Conservation (phyloP, 92 coral and sea anemone genomes). For the Heliopora coerulea region DNA sequence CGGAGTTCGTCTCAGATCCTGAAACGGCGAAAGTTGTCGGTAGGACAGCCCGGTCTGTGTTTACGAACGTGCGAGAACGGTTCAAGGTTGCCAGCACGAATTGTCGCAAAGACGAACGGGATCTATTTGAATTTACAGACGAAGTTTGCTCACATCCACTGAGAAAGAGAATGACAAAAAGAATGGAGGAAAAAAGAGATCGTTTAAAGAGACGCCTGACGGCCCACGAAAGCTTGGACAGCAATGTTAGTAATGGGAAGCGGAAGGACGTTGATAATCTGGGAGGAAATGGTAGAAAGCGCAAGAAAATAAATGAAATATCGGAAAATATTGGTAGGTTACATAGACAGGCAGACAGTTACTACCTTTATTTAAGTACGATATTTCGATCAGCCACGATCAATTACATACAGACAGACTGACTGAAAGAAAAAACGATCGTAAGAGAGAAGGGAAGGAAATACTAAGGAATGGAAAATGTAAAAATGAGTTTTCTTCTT, state of each 20-base stretch:
- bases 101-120: not conserved
- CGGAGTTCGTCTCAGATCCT: not conserved
- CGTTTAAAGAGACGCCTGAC: too few species aligned
- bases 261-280: not conserved
- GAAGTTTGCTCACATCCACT: not conserved
- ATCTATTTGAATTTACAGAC: constrained; percentile 17
- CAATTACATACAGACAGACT: too few species aligned
- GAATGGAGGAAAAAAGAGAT: not conserved
- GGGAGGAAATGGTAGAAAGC: not conserved
- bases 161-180: constrained; percentile 8
- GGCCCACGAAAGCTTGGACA: not conserved
- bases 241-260: constrained; percentile 6
- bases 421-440: too few species aligned
- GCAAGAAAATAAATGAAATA: not conserved
- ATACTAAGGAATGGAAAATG: too few species aligned
- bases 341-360: too few species aligned
- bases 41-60: not conserved
- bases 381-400: too few species aligned
- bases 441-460: too few species aligned
- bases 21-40: not conserved
- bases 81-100: not conserved
- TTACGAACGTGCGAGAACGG: constrained; percentile 27
- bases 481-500: too few species aligned
- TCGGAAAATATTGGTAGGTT: constrained; percentile 4
- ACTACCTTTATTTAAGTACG: too few species aligned